phyloP scores from a whole-genome alignment of 35 echinoderm and acorn worm species.

The Nesometra sesokonis region DNA sequence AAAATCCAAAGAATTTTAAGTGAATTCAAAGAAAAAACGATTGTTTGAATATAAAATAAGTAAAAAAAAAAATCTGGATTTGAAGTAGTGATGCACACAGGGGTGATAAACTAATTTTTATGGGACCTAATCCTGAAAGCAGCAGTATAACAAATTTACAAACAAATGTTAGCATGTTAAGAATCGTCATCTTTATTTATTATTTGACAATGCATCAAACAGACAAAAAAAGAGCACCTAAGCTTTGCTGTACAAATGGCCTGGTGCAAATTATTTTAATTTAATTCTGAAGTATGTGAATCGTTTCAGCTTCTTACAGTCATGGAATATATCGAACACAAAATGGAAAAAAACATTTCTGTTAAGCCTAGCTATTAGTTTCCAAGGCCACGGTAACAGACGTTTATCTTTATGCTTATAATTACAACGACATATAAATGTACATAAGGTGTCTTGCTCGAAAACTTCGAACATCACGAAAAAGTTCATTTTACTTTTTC shows the following conservation, averaged over 20 bases:
- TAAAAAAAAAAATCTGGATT: too few species aligned
- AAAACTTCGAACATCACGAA: background rate
- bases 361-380: background rate
- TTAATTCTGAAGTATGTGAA: background rate
- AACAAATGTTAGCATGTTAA: too few species aligned
- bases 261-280: background rate
- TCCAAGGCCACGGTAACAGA: background rate
- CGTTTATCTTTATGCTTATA: background rate
- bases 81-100: too few species aligned
- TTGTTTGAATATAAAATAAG: too few species aligned
- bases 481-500: background rate
- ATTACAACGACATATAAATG: background rate
- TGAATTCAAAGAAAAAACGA: too few species aligned
- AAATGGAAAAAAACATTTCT: background rate
- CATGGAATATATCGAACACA: background rate
- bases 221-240: too few species aligned
- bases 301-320: background rate
- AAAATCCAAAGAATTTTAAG: too few species aligned
- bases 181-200: too few species aligned
- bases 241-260: too few species aligned
- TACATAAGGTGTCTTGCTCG: background rate
- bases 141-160: too few species aligned
- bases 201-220: background rate
- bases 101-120: too few species aligned
- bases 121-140: too few species aligned